Evolutionary conservation across 2,113 vertebrate genomes (phyloP), one percentile per base, ranked within the genome.

Genomic region (Rhynchopsitta pachyrhyncha): DNA sequence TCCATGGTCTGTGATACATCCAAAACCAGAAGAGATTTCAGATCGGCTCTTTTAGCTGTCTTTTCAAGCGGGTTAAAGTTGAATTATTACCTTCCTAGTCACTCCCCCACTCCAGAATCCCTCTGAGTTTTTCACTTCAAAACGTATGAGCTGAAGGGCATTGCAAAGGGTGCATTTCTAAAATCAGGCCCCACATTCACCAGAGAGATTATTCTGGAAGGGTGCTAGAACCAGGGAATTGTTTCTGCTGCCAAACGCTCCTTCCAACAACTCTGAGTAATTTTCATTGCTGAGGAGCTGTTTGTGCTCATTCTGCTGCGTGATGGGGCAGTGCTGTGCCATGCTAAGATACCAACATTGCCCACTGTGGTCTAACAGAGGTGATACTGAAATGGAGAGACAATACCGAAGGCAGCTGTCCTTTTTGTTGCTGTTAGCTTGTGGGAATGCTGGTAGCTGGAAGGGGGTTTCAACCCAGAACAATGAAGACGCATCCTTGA

Each of bases 121-220:
- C 5, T 41, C 37, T 41, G 22, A 59, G 19, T 23, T 53, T 73
- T 83, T 66, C 2, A 7, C 25, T 77, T 39, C 2, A 62, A 37
- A 53, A 41, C 0, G 0, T 8, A 10, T 22, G 46, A 39, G 74
- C 8, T 22, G 33, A 47, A 39, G 59, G 57, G 53, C 22, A 18
- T 10, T 24, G 41, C 78, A 41, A 6, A 67, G n/a, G 19, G 31
- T 3, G 0, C 4, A 0, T 28, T 20, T 19, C 49, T 87, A 7
- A 60, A 22, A 7, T 37, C 28, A 9, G 18, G 37, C 35, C 18
- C 22, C 3, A 0, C 7, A 1, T 37, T 29, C 12, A 17, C 52
- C 60, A 50, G 27, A 50, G 22, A 41, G 44, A 6, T 49, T 37
- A 0, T 17, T 39, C 35, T 15, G 37, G 46, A 24, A 29, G 6